These are phyloP conservation scores for Oxytorus armatus DNA, from an alignment of 2,888 invertebrate species.

Conservation along the genomic window DNA sequence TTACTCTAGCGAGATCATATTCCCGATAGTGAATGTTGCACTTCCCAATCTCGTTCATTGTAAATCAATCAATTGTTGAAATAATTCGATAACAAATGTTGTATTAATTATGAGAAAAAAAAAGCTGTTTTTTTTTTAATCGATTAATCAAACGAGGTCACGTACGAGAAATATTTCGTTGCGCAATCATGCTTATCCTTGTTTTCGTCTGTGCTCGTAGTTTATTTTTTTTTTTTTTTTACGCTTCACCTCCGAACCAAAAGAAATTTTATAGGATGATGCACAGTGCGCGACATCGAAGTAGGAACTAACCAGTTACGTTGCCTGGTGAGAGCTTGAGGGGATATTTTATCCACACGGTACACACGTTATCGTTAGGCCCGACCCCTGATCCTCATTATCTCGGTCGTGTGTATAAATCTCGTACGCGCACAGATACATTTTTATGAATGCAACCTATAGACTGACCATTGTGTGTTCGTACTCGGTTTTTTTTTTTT, in stretches of 20 bases:
- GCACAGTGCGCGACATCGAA: conserved; percentile 62
- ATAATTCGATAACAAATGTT: not conserved
- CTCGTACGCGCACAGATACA: not conserved
- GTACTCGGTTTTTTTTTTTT: too few species aligned
- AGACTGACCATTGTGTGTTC: too few species aligned
- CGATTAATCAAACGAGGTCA: not conserved
- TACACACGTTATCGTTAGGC: conserved; percentile 52
- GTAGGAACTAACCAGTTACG: conserved; percentile 76
- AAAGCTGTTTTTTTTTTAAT: not conserved
- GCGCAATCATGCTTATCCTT: conserved; percentile 6
- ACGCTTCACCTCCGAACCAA: not conserved
- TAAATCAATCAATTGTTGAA: not conserved
- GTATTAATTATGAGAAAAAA: not conserved
- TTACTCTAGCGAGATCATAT: conserved; percentile 56
- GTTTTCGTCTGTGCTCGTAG: not conserved
- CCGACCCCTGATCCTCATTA: conserved; percentile 77
- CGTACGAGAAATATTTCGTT: not conserved
- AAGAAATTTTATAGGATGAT: conserved; percentile 34
- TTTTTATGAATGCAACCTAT: not conserved
- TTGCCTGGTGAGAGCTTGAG: conserved; percentile 17
- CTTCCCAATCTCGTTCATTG: conserved; percentile 55
- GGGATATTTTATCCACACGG: conserved; percentile 53
- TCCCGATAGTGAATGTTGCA: conserved; percentile 36
- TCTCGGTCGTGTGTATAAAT: conserved; percentile 60
- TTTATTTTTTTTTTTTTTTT: conserved; percentile 13